Evolutionary conservation across 2,888 invertebrate species (phyloP).

Genomic region (Cephus pygmeus): DNA sequence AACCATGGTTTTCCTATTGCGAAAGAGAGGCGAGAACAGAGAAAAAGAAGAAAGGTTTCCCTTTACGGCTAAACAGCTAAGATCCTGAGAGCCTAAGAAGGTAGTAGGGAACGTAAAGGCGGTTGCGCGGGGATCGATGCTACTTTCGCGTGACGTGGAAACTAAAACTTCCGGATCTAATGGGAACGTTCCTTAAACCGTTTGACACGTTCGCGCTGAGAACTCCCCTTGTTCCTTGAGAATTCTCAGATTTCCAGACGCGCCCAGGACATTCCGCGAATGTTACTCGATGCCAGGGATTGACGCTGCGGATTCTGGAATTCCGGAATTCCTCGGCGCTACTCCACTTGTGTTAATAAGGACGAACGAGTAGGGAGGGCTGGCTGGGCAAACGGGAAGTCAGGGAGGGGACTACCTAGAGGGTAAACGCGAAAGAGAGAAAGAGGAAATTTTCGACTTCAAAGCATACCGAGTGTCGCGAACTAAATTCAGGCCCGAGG

Average conservation of each 20-base stretch:
- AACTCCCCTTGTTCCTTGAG: too few relatives aligned
- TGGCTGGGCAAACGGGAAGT: background rate
- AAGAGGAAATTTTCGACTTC: constrained; percentile 49
- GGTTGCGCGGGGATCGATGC: constrained; percentile 26
- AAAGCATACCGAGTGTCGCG: constrained; percentile 60
- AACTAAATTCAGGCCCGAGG: constrained; percentile 56
- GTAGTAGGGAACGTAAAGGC: too few relatives aligned
- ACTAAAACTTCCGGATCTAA: background rate
- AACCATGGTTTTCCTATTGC: too few relatives aligned
- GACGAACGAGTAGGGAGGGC: constrained; percentile 49
- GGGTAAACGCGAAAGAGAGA: constrained; percentile 10
- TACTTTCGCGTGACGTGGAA: constrained; percentile 29
- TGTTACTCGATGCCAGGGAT: too few relatives aligned
- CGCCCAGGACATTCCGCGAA: too few relatives aligned
- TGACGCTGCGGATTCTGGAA: too few relatives aligned
- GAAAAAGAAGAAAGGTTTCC: too few relatives aligned
- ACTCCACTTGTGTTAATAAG: constrained; percentile 48
- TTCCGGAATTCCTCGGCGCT: background rate
- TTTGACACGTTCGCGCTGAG: background rate
- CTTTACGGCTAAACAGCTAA: too few relatives aligned
- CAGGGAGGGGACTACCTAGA: constrained; percentile 11
- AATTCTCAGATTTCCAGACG: too few relatives aligned
- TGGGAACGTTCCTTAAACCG: background rate
- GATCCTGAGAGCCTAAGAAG: too few relatives aligned
- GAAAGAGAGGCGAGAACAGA: too few relatives aligned